Percentiles rank a stretch among this genome's conserved stretches.
Evolutionary conservation across 2,797 vertebrate species (phyloP).

Genomic region (Schizopygopsis pylzovi): DNA sequence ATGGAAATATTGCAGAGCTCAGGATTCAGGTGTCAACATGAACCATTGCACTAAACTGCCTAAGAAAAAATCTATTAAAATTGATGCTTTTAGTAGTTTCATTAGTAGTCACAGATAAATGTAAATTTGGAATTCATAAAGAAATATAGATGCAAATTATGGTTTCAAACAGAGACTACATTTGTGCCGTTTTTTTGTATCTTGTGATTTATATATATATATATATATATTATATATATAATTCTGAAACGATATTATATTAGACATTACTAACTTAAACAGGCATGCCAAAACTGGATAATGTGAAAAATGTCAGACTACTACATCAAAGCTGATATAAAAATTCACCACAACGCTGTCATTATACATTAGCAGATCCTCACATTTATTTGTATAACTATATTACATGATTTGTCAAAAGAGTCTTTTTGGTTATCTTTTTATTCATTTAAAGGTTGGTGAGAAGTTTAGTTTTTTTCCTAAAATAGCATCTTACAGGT

Average conservation of each 20-base stretch:
- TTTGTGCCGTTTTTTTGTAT: too few species aligned
- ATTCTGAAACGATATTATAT: not conserved
- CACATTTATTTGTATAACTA: not conserved
- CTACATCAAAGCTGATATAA: not conserved
- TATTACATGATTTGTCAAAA: not conserved
- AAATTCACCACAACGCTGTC: not conserved
- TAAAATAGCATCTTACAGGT: too few species aligned
- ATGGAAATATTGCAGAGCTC: constrained; percentile 16
- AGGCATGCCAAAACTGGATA: not conserved
- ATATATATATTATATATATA: not conserved
- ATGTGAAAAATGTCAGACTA: not conserved
- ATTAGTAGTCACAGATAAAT: not conserved
- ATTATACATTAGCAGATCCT: not conserved
- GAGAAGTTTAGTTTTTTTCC: not conserved
- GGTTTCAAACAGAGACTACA: not conserved
- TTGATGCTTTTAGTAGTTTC: not conserved
- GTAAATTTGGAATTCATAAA: not conserved
- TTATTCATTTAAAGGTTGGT: not conserved
- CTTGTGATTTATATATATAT: too few species aligned
- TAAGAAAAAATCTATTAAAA: not conserved
- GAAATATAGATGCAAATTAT: not conserved
- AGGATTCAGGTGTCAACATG: constrained; percentile 12
- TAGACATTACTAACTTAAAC: not conserved
- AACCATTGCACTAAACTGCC: not conserved
- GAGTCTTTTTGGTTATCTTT: not conserved